These are phyloP conservation scores for Drosophila eugracilis DNA, from an alignment of 1,140 invertebrate species.

Conservation along the genomic window DNA sequence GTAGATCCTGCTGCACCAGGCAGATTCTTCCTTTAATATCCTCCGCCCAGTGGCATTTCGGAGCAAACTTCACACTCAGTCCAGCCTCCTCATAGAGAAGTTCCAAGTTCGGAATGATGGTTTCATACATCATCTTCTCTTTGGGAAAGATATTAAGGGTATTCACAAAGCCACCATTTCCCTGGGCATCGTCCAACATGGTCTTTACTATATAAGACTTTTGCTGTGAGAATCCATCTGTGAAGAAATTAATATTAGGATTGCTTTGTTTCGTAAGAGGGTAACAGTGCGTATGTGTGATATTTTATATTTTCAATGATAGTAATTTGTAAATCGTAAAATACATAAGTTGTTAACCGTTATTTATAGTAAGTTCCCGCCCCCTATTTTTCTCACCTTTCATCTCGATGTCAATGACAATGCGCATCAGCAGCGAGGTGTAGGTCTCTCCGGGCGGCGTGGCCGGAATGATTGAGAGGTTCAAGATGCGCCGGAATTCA, in stretches of 20 bases:
- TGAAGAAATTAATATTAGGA: too few species aligned
- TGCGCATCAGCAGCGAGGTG: slow-evolving; percentile 76
- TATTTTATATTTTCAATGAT: too few species aligned
- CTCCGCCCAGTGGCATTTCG: slow-evolving; percentile 72
- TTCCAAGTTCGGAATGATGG: slow-evolving; percentile 72
- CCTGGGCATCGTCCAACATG: slow-evolving; percentile 67
- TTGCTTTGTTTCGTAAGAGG: neutral
- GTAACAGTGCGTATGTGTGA: slow-evolving; percentile 2
- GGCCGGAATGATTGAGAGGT: slow-evolving; percentile 72
- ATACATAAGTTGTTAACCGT: too few species aligned
- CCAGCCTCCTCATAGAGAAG: slow-evolving; percentile 73
- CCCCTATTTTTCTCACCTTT: slow-evolving; percentile 64
- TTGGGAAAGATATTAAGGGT: slow-evolving; percentile 78
- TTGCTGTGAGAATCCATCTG: slow-evolving; percentile 77
- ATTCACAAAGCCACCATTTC: slow-evolving; percentile 68
- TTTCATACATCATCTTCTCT: slow-evolving; percentile 77
- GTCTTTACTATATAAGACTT: slow-evolving; percentile 80
- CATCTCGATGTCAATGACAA: slow-evolving; percentile 81
- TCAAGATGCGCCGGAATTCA: slow-evolving; percentile 76
- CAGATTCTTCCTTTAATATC: slow-evolving; percentile 71
- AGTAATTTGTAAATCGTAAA: too few species aligned
- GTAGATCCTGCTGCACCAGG: slow-evolving; percentile 86
- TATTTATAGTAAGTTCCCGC: too few species aligned
- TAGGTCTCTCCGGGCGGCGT: slow-evolving; percentile 77
- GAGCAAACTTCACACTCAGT: slow-evolving; percentile 59